These are phyloP conservation scores for Benitochromis conjunctus DNA, from an alignment of 2,113 vertebrate genomes.

Conservation along the genomic window DNA sequence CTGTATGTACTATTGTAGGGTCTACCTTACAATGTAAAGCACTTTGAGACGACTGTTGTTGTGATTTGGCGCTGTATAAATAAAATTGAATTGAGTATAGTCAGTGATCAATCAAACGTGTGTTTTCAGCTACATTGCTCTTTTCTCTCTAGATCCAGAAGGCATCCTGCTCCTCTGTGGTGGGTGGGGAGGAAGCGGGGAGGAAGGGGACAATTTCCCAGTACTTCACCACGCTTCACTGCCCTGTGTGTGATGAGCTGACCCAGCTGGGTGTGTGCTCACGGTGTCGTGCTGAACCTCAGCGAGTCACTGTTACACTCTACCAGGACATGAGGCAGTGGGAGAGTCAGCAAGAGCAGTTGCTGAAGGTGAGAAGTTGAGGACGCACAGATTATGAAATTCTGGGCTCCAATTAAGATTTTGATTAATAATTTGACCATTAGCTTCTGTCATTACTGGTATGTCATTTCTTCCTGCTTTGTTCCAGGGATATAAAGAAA, in stretches of 20 bases:
- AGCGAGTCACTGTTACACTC: constrained; percentile 86
- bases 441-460: not conserved
- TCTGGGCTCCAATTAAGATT: not conserved
- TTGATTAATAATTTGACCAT: not conserved
- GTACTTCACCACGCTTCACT: constrained; percentile 95
- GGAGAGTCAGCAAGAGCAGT: constrained; percentile 87
- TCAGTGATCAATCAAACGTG: not conserved
- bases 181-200: constrained; percentile 70
- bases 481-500: too few relatives aligned
- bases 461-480: not conserved
- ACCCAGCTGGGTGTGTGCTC: constrained; percentile 92
- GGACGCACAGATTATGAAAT: not conserved
- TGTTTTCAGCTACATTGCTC: not conserved
- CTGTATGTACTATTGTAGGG: too few relatives aligned
- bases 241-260: constrained; percentile 91
- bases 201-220: constrained; percentile 95
- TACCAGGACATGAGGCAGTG: constrained; percentile 86
- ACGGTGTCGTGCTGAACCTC: constrained; percentile 86
- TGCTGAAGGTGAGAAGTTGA: constrained; percentile 81
- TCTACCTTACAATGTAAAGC: too few relatives aligned
- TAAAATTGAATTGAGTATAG: too few relatives aligned
- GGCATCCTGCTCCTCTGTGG: constrained; percentile 71
- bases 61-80: too few relatives aligned
- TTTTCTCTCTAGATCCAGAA: constrained; percentile 82
- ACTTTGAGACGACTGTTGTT: too few relatives aligned